Evolutionary conservation across 2,888 invertebrate species (phyloP).

Genomic region (Dioctria rufipes): DNA sequence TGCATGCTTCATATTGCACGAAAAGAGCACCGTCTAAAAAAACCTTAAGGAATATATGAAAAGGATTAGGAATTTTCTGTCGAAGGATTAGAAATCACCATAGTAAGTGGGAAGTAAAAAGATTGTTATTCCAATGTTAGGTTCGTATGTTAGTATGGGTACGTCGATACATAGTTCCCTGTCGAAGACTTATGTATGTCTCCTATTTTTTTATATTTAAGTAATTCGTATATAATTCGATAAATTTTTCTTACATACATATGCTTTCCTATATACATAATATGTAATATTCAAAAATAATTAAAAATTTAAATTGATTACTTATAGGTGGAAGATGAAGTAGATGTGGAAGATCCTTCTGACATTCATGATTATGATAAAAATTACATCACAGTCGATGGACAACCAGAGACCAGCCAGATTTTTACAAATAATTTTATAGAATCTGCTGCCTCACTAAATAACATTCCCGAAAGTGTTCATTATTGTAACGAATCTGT

Average conservation of each 20-base stretch:
- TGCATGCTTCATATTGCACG: too few species aligned
- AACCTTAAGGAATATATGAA: too few species aligned
- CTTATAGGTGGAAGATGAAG: constrained; percentile 19
- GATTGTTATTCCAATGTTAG: too few species aligned
- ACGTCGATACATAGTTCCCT: too few species aligned
- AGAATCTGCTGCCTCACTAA: not conserved
- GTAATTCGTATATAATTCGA: not conserved
- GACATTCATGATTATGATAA: not conserved
- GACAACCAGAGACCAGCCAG: not conserved
- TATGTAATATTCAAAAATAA: not conserved
- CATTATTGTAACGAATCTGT: not conserved
- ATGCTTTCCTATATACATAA: too few species aligned
- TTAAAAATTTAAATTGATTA: not conserved
- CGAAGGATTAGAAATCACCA: too few species aligned
- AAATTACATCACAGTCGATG: not conserved
- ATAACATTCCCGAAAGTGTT: not conserved
- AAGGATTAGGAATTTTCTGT: too few species aligned
- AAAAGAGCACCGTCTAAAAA: too few species aligned
- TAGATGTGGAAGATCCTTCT: constrained; percentile 10
- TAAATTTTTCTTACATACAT: not conserved
- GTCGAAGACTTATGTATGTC: too few species aligned
- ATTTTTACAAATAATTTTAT: not conserved
- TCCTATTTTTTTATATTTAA: too few species aligned
- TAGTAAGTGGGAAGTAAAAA: too few species aligned
- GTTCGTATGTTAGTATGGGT: too few species aligned